Base-by-base conservation (phyloP, 2,113 vertebrate species). In the Ranitomeya variabilis region DNA sequence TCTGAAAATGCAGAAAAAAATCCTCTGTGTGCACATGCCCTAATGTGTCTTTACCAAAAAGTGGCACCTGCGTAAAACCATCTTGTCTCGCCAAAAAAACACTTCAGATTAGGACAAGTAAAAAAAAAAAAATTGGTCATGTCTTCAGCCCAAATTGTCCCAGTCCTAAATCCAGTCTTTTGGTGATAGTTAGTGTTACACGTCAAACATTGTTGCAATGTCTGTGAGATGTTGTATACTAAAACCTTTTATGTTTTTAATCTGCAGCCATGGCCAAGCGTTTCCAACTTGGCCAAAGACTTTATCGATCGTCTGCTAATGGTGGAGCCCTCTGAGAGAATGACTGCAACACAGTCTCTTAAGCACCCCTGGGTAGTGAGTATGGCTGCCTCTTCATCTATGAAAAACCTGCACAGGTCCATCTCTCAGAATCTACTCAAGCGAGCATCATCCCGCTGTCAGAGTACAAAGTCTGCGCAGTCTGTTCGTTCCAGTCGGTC, bases 351-450 rank as follows among this genome's bases (percentile, higher is more conserved):
- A 1, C 98, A 99, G 93, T 97, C 98, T 80, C 92, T 99, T 86
- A 98, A 98, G 92, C 98, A 99, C 91, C 98, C 98, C 0, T 99
- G 98, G 98, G 93, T 99, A 19, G 95, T 99, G 91, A 99, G 97
- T 95, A 99, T 99, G 98, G 98, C 98, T 4, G 98, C 98, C 37
- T 96, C 97, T 6, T 99, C 98, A 19, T 98, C 98, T 91, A 98
- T 99, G 97, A 99, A 99, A 95, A 99, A 99, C 93, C 95, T 99
- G 8, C 98, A 99, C 92, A 96, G 98, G 62, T 99, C 97, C 90
- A 99, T 99, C 90, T 99, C 98, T 0, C 98, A 98, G 87, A 99
- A 99, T 94, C 97, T 99, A 85, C 96, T 98, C 91, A 99, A 99
- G 93, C 95, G 98, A 10, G 98, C 97, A 0, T 99, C 98, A 0